Conservation (phyloP, 2,888 invertebrate genomes). For the Eupithecia subfuscata region DNA sequence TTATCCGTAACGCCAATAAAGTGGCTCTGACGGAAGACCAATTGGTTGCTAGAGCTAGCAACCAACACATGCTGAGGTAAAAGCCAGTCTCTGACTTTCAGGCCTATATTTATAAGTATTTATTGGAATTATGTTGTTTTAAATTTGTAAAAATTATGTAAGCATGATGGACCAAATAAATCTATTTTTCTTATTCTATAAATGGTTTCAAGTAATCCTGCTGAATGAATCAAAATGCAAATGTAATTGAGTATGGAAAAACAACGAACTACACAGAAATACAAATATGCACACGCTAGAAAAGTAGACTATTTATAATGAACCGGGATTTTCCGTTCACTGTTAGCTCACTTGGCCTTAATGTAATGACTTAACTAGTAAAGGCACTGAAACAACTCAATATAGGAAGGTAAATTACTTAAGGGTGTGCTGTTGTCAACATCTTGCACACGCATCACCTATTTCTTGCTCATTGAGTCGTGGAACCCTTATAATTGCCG, state of each 20-base stretch:
- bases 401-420: background rate
- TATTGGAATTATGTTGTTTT: no score
- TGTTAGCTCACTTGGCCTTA: background rate
- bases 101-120: no score
- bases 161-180: no score
- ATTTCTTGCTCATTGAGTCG: conserved; percentile 19
- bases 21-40: no score
- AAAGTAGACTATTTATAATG: background rate
- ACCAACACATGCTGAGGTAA: no score
- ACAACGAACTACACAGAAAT: background rate
- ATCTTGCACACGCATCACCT: conserved; percentile 20
- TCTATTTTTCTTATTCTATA: no score
- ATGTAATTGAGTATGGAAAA: background rate
- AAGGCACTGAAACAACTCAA: conserved; percentile 4
- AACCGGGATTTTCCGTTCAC: background rate
- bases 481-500: conserved; percentile 35
- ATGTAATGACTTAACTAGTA: conserved; percentile 1
- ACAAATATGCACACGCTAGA: background rate
- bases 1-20: no score
- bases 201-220: background rate
- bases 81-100: no score
- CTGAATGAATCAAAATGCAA: conserved; percentile 2
- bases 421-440: conserved; percentile 15
- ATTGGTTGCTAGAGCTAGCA: no score
- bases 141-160: no score